These are phyloP conservation scores for Lasioglossum baleicum DNA, from an alignment of 1,140 invertebrate species.

Conservation along the genomic window DNA sequence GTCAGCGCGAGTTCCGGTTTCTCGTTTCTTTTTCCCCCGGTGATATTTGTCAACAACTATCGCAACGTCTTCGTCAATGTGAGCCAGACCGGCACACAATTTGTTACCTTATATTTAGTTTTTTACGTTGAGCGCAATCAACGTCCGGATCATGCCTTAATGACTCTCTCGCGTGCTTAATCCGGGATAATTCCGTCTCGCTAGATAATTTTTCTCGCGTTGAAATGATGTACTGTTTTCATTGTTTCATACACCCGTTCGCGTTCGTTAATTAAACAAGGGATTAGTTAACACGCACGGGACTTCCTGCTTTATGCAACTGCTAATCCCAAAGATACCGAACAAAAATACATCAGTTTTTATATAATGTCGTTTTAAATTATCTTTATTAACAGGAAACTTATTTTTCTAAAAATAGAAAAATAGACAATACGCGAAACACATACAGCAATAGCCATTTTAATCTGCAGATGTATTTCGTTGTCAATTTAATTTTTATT, in stretches of 20 bases:
- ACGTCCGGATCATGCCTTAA: constrained; percentile 28
- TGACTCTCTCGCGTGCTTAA: constrained; percentile 40
- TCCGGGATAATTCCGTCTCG: constrained; percentile 38
- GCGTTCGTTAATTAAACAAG: constrained; percentile 35
- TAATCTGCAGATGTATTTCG: too few species aligned
- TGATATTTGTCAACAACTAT: constrained; percentile 60
- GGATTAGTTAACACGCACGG: constrained; percentile 29
- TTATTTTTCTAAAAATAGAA: too few species aligned
- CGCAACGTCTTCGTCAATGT: constrained; percentile 57
- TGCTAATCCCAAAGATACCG: constrained; percentile 6
- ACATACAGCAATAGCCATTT: too few species aligned
- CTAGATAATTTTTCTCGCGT: constrained; percentile 9
- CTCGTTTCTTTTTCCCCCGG: constrained; percentile 36
- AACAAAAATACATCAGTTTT: background rate
- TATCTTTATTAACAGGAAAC: background rate
- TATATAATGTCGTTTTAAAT: background rate
- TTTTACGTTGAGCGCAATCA: constrained; percentile 4
- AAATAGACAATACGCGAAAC: too few species aligned
- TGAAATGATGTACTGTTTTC: constrained; percentile 33
- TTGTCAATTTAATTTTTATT: too few species aligned
- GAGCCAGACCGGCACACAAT: constrained; percentile 9
- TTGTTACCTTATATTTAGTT: constrained; percentile 35
- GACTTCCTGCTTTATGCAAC: constrained; percentile 31
- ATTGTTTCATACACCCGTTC: constrained; percentile 17
- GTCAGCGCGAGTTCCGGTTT: constrained; percentile 41